Percentiles rank a stretch among this genome's conserved stretches.
phyloP scores from a whole-genome alignment of 2,113 vertebrate species.

The human region DNA sequence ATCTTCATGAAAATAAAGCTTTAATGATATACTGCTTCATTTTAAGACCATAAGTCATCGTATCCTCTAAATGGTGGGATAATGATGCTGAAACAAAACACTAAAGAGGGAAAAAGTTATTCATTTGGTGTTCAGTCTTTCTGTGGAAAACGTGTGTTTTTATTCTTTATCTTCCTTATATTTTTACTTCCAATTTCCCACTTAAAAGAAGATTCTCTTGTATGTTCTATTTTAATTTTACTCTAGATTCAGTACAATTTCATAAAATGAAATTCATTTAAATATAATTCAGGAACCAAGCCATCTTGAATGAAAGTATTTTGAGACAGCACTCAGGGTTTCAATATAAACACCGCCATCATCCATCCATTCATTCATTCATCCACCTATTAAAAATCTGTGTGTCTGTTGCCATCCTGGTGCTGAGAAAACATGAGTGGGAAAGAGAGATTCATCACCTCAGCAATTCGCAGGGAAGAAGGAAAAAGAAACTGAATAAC shows the following conservation, averaged over 20 bases:
- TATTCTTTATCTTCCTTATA: slow-evolving; percentile 35
- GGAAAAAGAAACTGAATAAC: background rate
- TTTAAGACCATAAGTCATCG: slow-evolving; percentile 58
- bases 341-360: background rate
- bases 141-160: slow-evolving; percentile 12
- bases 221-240: slow-evolving; percentile 62
- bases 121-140: slow-evolving; percentile 25
- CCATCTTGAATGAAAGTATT: slow-evolving; percentile 1
- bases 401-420: background rate
- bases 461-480: background rate
- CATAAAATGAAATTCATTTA: slow-evolving; percentile 50
- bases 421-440: background rate
- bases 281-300: slow-evolving; percentile 34
- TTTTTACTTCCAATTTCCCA: slow-evolving; percentile 34
- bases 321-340: background rate
- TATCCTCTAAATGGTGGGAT: slow-evolving; percentile 27
- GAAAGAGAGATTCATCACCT: background rate
- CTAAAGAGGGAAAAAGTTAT: background rate
- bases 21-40: slow-evolving; percentile 55
- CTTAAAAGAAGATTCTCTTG: slow-evolving; percentile 40
- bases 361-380: background rate
- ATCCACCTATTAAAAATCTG: background rate
- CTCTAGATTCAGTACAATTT: slow-evolving; percentile 45
- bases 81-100: slow-evolving; percentile 53
- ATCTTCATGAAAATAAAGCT: slow-evolving; percentile 63